Percentiles rank a stretch among this genome's conserved stretches.
Evolutionary conservation across 2,113 vertebrate species (phyloP).

Genomic region (Trogon surrucura): DNA sequence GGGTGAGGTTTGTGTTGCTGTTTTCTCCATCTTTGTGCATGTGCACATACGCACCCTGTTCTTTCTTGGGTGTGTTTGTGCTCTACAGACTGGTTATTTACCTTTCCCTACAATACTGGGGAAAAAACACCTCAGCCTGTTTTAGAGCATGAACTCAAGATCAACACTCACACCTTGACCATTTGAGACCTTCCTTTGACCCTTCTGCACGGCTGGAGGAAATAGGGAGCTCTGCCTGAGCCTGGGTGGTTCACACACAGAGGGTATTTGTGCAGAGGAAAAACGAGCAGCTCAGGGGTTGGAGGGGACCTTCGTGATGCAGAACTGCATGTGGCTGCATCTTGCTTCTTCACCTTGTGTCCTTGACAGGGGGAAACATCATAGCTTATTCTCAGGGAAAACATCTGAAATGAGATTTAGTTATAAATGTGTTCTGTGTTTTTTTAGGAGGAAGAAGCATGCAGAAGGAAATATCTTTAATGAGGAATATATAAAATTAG

Average conservation of each 20-base stretch:
- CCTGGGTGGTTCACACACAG: neutral
- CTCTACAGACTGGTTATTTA: neutral
- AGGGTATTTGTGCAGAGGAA: neutral
- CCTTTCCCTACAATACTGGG: neutral
- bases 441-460: neutral
- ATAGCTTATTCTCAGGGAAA: neutral
- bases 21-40: neutral
- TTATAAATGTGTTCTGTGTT: neutral
- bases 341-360: neutral
- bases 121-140: neutral
- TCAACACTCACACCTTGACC: neutral
- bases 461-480: neutral
- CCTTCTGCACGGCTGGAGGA: neutral
- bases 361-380: neutral
- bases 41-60: rapidly evolving
- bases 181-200: neutral
- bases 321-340: neutral
- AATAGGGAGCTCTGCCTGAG: neutral
- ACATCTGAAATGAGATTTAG: neutral
- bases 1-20: neutral
- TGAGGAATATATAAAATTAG: neutral
- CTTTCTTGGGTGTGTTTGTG: neutral
- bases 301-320: neutral
- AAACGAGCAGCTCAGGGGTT: neutral
- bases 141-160: rapidly evolving